Conservation (phyloP, 2,797 vertebrate genomes). For the Anabacerthia variegaticeps region DNA sequence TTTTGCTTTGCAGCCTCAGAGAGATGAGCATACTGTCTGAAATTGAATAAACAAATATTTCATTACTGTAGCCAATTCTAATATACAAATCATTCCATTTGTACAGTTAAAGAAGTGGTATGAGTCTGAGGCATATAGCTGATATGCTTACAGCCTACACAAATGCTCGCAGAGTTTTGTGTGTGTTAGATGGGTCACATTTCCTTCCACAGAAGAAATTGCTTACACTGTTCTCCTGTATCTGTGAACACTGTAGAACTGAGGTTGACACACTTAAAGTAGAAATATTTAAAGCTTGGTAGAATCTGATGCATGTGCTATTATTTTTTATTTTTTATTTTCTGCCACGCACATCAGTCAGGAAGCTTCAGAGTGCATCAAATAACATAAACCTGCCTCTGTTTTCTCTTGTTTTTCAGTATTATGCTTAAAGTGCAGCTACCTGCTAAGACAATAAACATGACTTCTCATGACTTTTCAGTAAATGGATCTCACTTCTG, state of each 20-base stretch:
- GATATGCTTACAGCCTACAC: neutral
- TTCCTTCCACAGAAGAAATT: conserved; percentile 18
- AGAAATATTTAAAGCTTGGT: conserved; percentile 55
- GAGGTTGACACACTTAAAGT: conserved; percentile 10
- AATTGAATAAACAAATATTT: conserved; percentile 65
- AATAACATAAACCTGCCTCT: conserved; percentile 10
- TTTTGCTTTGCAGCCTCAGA: conserved; percentile 22
- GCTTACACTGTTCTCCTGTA: conserved; percentile 12
- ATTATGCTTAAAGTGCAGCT: conserved; percentile 39
- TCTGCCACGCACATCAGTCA: neutral
- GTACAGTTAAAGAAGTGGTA: neutral
- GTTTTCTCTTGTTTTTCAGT: conserved; percentile 42
- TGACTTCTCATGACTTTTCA: conserved; percentile 67
- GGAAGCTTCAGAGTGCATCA: neutral
- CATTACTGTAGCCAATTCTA: conserved; percentile 48
- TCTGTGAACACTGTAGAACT: conserved; percentile 21
- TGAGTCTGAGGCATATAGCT: neutral
- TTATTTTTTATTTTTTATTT: neutral
- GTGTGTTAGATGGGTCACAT: neutral
- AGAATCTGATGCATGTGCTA: neutral
- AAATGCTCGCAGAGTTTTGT: neutral
- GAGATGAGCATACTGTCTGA: conserved; percentile 54
- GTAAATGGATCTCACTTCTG: conserved; percentile 64
- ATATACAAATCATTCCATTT: conserved; percentile 43
- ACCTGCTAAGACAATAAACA: conserved; percentile 74